A percentile compares a stretch with the other conserved stretches of the same genome.
These are phyloP conservation scores for Arctocebus calabarensis DNA, from an alignment of 2,797 vertebrate species.

Conservation along the genomic window DNA sequence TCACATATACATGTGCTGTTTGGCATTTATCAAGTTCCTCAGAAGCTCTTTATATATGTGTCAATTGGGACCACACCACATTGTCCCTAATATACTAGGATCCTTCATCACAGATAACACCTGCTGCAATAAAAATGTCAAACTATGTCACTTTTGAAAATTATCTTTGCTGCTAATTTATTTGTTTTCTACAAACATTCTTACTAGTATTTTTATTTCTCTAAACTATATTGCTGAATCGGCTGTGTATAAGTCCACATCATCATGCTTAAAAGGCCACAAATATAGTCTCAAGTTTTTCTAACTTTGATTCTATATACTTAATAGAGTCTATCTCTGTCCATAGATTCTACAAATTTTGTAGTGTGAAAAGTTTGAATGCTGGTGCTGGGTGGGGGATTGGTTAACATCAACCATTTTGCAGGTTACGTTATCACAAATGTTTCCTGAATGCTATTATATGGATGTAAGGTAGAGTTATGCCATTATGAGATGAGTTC, in stretches of 20 bases:
- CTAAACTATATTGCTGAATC: background rate
- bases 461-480: background rate
- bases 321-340: background rate
- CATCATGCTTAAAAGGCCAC: background rate
- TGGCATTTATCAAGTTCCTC: constrained; percentile 86
- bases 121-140: constrained; percentile 64
- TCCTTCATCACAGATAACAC: constrained; percentile 78
- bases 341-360: background rate
- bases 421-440: background rate
- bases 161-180: background rate
- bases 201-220: constrained; percentile 13
- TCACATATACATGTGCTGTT: constrained; percentile 61
- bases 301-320: background rate
- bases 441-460: background rate
- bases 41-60: constrained; percentile 76
- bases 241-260: background rate
- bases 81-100: constrained; percentile 77
- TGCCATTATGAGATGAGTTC: too few relatives aligned
- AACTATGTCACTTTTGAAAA: constrained; percentile 66
- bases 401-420: background rate
- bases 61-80: constrained; percentile 63
- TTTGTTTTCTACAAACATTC: constrained; percentile 47
- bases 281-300: background rate
- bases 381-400: background rate
- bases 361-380: background rate